phyloP scores from a whole-genome alignment of 2,113 vertebrate genomes.

The Cebus imitator region DNA sequence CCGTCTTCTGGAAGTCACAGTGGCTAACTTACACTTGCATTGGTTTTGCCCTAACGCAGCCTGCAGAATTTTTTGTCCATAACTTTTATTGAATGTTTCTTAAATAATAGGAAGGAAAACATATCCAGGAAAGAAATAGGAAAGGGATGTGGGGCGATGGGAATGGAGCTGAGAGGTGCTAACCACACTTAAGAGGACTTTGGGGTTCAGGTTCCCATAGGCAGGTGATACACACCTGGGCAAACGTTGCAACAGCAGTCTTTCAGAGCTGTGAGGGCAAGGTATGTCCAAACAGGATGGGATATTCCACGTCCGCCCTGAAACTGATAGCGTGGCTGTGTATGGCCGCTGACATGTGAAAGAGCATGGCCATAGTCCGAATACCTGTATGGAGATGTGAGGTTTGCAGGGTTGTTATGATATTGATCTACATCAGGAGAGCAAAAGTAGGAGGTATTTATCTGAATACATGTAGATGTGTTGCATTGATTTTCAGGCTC shows the following conservation, averaged over 20 bases:
- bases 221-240: background rate
- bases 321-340: fast-evolving
- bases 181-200: background rate
- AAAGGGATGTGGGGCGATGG: fast-evolving
- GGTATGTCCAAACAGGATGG: fast-evolving
- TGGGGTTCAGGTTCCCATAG: background rate
- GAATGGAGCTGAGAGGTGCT: background rate
- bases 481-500: background rate
- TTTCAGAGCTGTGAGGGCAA: background rate
- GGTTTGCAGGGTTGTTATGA: fast-evolving
- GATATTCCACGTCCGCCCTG: background rate
- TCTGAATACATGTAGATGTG: background rate
- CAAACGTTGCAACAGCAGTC: fast-evolving
- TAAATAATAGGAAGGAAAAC: background rate
- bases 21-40: background rate
- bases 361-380: too few relatives aligned
- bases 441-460: too few relatives aligned
- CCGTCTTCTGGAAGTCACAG: too few relatives aligned
- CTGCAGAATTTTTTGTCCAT: background rate
- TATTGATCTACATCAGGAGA: fast-evolving
- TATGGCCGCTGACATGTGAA: background rate
- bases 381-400: fast-evolving
- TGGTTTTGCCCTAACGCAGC: background rate
- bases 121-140: fast-evolving
- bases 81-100: background rate